These are phyloP conservation scores for Listronotus bonariensis DNA, from an alignment of 1,140 invertebrate genomes.

Conservation along the genomic window DNA sequence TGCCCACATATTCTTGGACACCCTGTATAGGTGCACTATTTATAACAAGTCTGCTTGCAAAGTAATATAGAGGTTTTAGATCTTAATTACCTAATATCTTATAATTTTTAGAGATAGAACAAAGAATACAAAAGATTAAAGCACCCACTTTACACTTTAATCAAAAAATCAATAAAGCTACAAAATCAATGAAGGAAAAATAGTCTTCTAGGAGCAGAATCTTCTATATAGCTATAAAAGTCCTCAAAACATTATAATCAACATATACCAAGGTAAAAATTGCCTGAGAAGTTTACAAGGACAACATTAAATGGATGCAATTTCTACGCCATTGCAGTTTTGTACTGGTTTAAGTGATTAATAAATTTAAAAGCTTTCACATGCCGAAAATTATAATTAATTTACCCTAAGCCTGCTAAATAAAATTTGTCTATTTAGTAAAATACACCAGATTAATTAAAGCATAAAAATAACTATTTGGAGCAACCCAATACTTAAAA, in stretches of 20 bases:
- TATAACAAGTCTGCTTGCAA: too few relatives aligned
- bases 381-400: too few relatives aligned
- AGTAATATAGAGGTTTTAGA: too few relatives aligned
- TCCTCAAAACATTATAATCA: neutral
- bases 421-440: neutral
- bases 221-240: slow-evolving; percentile 8
- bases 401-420: too few relatives aligned
- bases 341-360: neutral
- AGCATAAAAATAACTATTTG: neutral
- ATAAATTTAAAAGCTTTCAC: too few relatives aligned
- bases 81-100: too few relatives aligned
- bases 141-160: slow-evolving; percentile 16
- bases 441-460: neutral
- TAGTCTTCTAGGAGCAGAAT: slow-evolving; percentile 4
- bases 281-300: slow-evolving; percentile 16
- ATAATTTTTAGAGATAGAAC: neutral
- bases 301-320: slow-evolving; percentile 19
- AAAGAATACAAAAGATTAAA: slow-evolving; percentile 14
- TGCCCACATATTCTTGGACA: too few relatives aligned
- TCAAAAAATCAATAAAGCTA: slow-evolving; percentile 24
- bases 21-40: too few relatives aligned
- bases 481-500: neutral
- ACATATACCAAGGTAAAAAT: slow-evolving; percentile 2
- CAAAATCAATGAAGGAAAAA: slow-evolving; percentile 23
- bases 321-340: slow-evolving; percentile 14